Percentiles rank a stretch among this genome's conserved stretches.
Evolutionary conservation across 2,797 vertebrate genomes (phyloP).

Genomic region (Sebastiscus albofasciatus): DNA sequence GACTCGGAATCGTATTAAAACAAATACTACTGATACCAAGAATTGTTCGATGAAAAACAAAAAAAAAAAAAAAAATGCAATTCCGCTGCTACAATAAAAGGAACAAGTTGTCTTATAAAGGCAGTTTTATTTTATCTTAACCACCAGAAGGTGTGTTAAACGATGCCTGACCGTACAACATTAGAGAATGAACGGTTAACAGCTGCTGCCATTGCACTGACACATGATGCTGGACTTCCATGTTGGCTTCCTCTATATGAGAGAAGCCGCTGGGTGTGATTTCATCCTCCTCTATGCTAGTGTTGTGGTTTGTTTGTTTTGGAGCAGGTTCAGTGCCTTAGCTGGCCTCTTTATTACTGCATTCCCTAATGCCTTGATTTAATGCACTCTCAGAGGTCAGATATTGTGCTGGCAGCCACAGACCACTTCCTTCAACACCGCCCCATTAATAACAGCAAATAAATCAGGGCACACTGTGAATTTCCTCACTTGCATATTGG

Average conservation of each 20-base stretch:
- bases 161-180: neutral
- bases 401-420: conserved; percentile 77
- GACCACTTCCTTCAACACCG: conserved; percentile 74
- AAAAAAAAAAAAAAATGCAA: neutral
- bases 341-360: conserved; percentile 76
- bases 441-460: conserved; percentile 81
- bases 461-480: conserved; percentile 73
- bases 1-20: neutral
- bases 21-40: neutral
- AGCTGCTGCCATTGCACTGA: neutral
- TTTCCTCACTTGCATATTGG: conserved; percentile 69
- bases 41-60: neutral
- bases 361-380: conserved; percentile 80
- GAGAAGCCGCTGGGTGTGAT: conserved; percentile 43
- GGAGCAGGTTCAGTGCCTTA: conserved; percentile 65
- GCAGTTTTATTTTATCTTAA: neutral
- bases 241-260: conserved; percentile 1
- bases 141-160: neutral
- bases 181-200: neutral
- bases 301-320: conserved; percentile 71
- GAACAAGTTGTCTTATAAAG: neutral
- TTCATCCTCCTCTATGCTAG: conserved; percentile 35
- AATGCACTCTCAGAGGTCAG: conserved; percentile 82
- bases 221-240: neutral
- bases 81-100: neutral